These are phyloP conservation scores for Aphidius gifuensis DNA, from an alignment of 1,140 invertebrate species.

Conservation along the genomic window DNA sequence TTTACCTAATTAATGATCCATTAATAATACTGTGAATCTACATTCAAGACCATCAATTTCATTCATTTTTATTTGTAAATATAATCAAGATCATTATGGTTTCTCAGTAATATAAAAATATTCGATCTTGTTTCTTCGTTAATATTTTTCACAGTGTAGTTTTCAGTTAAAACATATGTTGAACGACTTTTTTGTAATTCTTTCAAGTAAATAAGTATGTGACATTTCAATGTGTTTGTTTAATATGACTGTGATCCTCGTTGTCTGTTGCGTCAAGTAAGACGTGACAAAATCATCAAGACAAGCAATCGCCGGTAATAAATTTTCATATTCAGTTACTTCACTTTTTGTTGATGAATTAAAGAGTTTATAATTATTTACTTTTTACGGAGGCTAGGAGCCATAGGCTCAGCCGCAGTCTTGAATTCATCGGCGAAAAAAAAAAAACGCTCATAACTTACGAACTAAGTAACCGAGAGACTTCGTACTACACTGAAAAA, in stretches of 20 bases:
- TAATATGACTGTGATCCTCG: slow-evolving; percentile 18
- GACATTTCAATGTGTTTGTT: slow-evolving; percentile 7
- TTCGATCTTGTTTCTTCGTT: too few species aligned
- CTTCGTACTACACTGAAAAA: too few species aligned
- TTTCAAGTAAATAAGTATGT: slow-evolving; percentile 18
- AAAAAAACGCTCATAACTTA: too few species aligned
- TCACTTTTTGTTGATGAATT: too few species aligned
- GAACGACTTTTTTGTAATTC: slow-evolving; percentile 12
- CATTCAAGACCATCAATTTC: slow-evolving; percentile 36
- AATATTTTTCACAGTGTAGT: too few species aligned
- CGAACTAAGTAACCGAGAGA: too few species aligned
- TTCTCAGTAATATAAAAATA: slow-evolving; percentile 32
- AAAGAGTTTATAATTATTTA: too few species aligned
- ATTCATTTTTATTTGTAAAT: slow-evolving; percentile 3
- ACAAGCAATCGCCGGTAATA: slow-evolving; percentile 16
- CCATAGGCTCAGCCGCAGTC: too few species aligned
- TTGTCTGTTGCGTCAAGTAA: slow-evolving; percentile 14
- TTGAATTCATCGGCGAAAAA: too few species aligned
- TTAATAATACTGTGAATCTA: slow-evolving; percentile 28
- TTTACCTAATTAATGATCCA: too few species aligned
- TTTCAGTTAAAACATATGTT: slow-evolving; percentile 21
- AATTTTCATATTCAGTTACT: too few species aligned
- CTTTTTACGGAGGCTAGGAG: too few species aligned
- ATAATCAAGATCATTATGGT: slow-evolving; percentile 23
- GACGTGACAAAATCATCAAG: slow-evolving; percentile 21